These are phyloP conservation scores for Nymphalis io DNA, from an alignment of 1,140 invertebrate species.

Conservation along the genomic window DNA sequence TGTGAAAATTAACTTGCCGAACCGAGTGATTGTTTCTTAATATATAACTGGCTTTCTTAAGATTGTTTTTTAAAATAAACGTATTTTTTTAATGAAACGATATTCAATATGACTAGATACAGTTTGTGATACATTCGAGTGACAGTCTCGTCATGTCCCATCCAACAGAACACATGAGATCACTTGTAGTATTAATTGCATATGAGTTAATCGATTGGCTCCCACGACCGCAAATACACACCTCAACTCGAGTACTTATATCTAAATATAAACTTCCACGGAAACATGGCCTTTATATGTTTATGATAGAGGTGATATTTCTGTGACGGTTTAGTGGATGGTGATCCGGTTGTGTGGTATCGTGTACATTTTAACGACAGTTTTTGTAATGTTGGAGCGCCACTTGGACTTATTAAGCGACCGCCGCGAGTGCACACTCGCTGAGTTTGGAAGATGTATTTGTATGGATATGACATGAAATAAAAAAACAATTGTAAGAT, in stretches of 20 bases:
- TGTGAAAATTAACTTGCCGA: too few relatives aligned
- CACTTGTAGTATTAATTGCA: conserved; percentile 68
- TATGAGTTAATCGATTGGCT: conserved; percentile 66
- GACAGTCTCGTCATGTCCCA: conserved; percentile 34
- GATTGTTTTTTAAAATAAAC: too few relatives aligned
- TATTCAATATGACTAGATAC: neutral
- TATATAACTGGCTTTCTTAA: too few relatives aligned
- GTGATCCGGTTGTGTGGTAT: conserved; percentile 23
- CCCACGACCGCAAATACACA: conserved; percentile 53
- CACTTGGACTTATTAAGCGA: conserved; percentile 72
- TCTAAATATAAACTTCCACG: conserved; percentile 13
- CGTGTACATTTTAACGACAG: conserved; percentile 57
- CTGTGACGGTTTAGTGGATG: neutral
- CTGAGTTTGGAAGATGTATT: conserved; percentile 43
- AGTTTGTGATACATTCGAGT: conserved; percentile 11
- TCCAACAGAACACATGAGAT: conserved; percentile 56
- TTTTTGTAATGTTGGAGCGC: conserved; percentile 64
- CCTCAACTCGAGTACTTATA: conserved; percentile 37
- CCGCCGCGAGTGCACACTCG: conserved; percentile 39
- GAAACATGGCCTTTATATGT: conserved; percentile 10
- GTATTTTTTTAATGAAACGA: too few relatives aligned
- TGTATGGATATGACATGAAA: conserved; percentile 49
- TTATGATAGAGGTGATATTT: conserved; percentile 23
- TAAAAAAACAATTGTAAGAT: neutral
- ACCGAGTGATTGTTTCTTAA: too few relatives aligned